Base-by-base conservation (phyloP, 2,113 vertebrate species). In the Falco punctatus region DNA sequence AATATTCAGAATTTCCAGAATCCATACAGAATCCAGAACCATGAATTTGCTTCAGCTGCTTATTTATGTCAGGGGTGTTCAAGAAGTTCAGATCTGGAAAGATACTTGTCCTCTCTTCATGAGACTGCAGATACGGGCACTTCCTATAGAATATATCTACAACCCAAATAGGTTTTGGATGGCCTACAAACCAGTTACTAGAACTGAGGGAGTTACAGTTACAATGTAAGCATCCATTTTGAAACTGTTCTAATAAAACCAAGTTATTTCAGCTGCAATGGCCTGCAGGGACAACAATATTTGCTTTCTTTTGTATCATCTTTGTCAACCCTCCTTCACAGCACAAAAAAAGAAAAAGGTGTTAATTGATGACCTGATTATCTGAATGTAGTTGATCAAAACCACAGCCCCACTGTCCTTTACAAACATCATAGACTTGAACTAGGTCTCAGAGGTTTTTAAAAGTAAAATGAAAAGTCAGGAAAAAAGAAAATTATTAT, bases 211-310 rank as follows among this genome's bases (percentile, higher is more conserved):
- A 95, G 81, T 92, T 88, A 62, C 33, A 71, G 66, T 79, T 87
- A 94, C 73, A 92, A 94, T 70, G 40, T 75, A 95, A 96, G 91
- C 74, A 88, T 46, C 84, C 61, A 81, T 94, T 96, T 89, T 86
- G 66, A 94, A 89, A 91, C 42, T 49, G 38, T 81, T 94, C 61
- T 95, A 93, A 92, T 84, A 90, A 90, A 96, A 78, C 67, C 17
- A 82, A 96, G 92, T 96, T 96, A 91, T 94, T 96, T 92, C 97
- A 95, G 84, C 96, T 94, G 92, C 70, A 75, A 17, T 69, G 44
- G 73, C 78, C 81, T 94, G 81, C 92, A 79, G 92, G 81, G 65
- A 95, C 62, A 93, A 86, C 38, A 92, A 81, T 84, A 94, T 92
- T 95, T 92, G 35, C 62, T 92, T 95, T 93, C 57, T 91, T 96